Conservation (phyloP, 2,113 vertebrate species). For the Phoxinus phoxinus region DNA sequence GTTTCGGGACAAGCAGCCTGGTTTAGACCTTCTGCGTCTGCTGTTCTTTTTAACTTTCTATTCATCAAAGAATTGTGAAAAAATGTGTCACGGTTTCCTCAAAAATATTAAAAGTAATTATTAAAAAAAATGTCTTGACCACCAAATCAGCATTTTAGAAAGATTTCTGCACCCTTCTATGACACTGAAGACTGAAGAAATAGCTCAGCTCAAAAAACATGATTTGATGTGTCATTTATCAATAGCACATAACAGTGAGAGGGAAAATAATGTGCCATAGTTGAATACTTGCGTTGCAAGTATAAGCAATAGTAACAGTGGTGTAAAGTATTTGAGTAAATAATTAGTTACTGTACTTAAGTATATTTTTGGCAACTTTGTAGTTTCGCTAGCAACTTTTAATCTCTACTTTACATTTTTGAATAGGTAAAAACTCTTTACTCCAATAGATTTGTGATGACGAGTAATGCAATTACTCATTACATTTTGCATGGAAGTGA, state of each 20-base stretch:
- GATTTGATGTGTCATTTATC: neutral
- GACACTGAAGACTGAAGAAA: neutral
- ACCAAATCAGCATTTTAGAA: neutral
- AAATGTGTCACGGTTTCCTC: neutral
- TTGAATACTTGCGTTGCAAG: neutral
- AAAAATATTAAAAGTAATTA: neutral
- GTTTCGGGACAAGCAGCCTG: neutral
- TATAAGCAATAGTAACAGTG: neutral
- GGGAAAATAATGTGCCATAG: neutral
- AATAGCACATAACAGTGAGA: neutral
- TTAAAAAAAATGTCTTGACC: too few relatives aligned
- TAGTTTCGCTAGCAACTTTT: too few relatives aligned
- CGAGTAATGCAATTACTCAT: too few relatives aligned
- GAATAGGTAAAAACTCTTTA: too few relatives aligned
- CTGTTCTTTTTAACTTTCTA: neutral
- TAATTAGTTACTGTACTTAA: too few relatives aligned
- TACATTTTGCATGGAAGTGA: too few relatives aligned
- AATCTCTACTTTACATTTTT: too few relatives aligned
- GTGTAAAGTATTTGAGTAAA: too few relatives aligned
- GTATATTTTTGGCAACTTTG: too few relatives aligned
- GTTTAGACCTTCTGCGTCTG: neutral
- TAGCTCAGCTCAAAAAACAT: neutral
- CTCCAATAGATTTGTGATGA: too few relatives aligned
- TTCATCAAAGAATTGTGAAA: neutral
- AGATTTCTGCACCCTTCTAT: neutral